Base-by-base conservation (phyloP, 2,797 vertebrate species). In the Triplophysa yarkandensis region DNA sequence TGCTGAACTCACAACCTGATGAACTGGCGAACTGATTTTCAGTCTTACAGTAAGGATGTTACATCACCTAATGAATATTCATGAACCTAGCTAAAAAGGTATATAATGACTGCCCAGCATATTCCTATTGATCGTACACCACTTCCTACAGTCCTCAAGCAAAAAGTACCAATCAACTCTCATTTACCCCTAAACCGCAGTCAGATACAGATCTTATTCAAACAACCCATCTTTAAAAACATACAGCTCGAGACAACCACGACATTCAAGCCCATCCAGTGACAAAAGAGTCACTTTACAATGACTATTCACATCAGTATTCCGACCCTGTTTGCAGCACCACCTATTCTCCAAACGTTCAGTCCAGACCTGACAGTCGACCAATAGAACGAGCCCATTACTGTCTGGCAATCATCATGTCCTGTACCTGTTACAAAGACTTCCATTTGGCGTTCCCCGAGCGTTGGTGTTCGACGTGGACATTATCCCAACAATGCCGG, bases 371-470 rank as follows among this genome's bases (percentile, higher is more conserved):
- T 44, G 77, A 76, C 71, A 68, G 69, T 58, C 23, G 61, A 63
- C 62, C 63, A 71, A 78, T 46, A 78, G 25, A 32, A 44, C 13
- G 9, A 50, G 46, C 60, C 75, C 66, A 82, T 82, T 77, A 80
- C 73, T 63, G 73, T 76, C 70, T 77, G 77, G 71, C 58, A 73
- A 82, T 80, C 75, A 69, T 76, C 82, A 68, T 66, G 64, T 67
- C 73, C 76, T 27, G 10, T 75, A 77, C 77, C 75, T 54, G 61
- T 69, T 76, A 85, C 77, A 81, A 79, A 80, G 70, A 78, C 71
- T 34, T 74, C 78, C 68, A 55, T 76, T 76, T 72, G 76, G 73
- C 77, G 70, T 63, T 66, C 69, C 73, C 54, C 36, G 58, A 58
- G 43, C 68, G 19, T 70, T 69, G 36, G 66, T 76, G 63, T 69